Percentiles rank a stretch among this genome's conserved stretches.
Conservation (phyloP, 2,113 vertebrate species). For the Triplophysa rosa region DNA sequence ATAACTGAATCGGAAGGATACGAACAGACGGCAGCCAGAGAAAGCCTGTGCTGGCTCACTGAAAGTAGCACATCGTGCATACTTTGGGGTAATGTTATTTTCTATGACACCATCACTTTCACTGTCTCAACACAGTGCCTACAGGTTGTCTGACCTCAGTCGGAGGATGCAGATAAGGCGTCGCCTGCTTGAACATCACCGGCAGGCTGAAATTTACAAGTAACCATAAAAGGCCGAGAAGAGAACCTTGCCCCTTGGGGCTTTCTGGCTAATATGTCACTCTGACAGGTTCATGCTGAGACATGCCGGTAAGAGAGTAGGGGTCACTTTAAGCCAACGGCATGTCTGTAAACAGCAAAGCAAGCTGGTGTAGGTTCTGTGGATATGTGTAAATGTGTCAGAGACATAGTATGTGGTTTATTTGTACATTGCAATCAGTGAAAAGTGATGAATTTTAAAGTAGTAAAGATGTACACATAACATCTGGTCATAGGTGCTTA, state of each 20-base stretch:
- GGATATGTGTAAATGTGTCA: too few relatives aligned
- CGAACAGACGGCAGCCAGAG: neutral
- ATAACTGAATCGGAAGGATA: conserved; percentile 34
- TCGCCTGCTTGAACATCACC: conserved; percentile 5
- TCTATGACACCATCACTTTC: neutral
- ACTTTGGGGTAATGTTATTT: conserved; percentile 7
- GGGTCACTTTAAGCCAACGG: conserved; percentile 42
- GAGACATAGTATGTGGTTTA: neutral
- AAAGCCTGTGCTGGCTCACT: neutral
- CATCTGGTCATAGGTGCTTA: too few relatives aligned
- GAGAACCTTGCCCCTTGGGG: conserved; percentile 7
- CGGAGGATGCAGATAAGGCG: conserved; percentile 33
- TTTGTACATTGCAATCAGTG: neutral
- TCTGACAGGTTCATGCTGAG: conserved; percentile 43
- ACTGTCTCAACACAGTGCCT: neutral
- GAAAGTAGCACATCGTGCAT: neutral
- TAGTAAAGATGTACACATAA: too few relatives aligned
- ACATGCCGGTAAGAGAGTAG: conserved; percentile 22
- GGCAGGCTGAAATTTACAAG: conserved; percentile 31
- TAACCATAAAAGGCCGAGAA: conserved; percentile 28
- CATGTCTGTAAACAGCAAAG: conserved; percentile 23
- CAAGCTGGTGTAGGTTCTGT: conserved; percentile 1
- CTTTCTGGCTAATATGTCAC: conserved; percentile 42
- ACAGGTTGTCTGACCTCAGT: conserved; percentile 25
- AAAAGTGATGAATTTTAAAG: too few relatives aligned